These are phyloP conservation scores for Clarias gariepinus DNA, from an alignment of 2,113 vertebrate genomes.

Conservation along the genomic window DNA sequence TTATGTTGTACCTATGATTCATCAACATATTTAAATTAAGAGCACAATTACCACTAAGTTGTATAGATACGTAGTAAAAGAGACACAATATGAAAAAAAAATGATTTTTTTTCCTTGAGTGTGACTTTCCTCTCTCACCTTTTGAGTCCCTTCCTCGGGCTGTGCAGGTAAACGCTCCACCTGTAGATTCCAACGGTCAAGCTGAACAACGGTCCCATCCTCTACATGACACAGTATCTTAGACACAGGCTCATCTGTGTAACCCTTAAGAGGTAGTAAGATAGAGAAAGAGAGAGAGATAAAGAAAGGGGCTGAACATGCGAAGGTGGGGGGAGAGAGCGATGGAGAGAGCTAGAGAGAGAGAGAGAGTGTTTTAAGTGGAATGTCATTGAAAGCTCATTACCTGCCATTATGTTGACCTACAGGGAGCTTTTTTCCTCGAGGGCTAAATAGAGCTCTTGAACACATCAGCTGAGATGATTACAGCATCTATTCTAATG, in stretches of 20 bases:
- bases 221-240: conserved; percentile 97
- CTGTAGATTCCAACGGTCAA: conserved; percentile 94
- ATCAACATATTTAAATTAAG: no score
- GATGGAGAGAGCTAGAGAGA: not conserved
- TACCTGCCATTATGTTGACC: conserved; percentile 38
- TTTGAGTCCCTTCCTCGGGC: conserved; percentile 87
- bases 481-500: conserved; percentile 46
- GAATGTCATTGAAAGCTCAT: conserved; percentile 31
- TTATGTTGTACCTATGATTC: not conserved
- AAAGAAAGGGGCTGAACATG: not conserved
- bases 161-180: conserved; percentile 78
- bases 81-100: no score
- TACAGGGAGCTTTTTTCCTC: conserved; percentile 6
- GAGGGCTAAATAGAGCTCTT: conserved; percentile 34
- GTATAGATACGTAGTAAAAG: no score
- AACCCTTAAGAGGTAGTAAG: conserved; percentile 76
- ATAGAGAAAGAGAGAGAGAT: not conserved
- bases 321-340: not conserved
- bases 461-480: conserved; percentile 41
- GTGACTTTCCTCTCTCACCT: conserved; percentile 58
- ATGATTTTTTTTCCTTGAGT: no score
- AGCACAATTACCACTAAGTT: no score
- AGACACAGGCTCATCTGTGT: conserved; percentile 94
- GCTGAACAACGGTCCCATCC: conserved; percentile 93
- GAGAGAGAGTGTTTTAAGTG: conserved; percentile 2